Evolutionary conservation across 1,140 invertebrate genomes (phyloP).

Genomic region (Heterodera carotae): DNA sequence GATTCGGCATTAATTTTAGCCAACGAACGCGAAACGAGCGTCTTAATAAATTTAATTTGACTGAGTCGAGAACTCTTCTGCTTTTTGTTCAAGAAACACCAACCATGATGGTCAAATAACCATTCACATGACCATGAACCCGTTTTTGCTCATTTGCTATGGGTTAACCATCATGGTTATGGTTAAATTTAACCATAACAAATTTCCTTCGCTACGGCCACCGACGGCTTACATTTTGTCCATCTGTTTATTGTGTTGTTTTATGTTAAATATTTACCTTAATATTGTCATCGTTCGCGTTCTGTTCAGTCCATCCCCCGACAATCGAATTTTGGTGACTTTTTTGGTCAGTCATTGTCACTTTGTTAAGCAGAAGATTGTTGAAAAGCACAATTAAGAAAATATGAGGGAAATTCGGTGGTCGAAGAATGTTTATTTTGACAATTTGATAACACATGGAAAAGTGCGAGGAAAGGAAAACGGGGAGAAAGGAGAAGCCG

Average conservation of each 20-base stretch:
- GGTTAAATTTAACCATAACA: too few species aligned
- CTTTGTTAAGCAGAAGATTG: not conserved
- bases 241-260: too few species aligned
- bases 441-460: not conserved
- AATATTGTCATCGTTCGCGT: not conserved
- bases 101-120: too few species aligned
- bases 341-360: slow-evolving; percentile 5
- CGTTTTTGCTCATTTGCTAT: too few species aligned
- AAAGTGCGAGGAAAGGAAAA: not conserved
- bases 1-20: slow-evolving; percentile 18
- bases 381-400: not conserved
- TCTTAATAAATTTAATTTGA: not conserved
- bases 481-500: not conserved
- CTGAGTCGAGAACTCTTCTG: too few species aligned
- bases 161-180: not conserved
- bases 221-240: too few species aligned
- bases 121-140: too few species aligned
- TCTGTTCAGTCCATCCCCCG: not conserved
- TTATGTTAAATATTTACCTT: too few species aligned
- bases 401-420: not conserved
- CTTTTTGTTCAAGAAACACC: too few species aligned
- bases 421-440: not conserved
- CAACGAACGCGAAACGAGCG: not conserved
- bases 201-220: not conserved
- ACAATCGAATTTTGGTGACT: not conserved